A percentile compares a stretch with the other conserved stretches of the same genome.
Evolutionary conservation across 2,113 vertebrate genomes (phyloP).

Genomic region (Platycercus adscitus): DNA sequence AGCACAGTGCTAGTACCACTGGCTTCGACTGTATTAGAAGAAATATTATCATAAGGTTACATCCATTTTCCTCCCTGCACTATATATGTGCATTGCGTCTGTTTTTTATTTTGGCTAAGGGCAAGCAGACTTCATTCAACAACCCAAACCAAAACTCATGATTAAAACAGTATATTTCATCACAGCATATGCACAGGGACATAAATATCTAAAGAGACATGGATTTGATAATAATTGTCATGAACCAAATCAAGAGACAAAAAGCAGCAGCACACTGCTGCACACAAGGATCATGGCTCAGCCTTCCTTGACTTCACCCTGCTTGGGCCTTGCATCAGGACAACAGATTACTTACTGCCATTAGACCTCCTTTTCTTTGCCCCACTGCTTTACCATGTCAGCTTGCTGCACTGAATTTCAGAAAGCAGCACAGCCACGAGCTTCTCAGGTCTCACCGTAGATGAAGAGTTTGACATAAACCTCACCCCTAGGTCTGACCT

Average conservation of each 20-base stretch:
- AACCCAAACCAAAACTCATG: slow-evolving; percentile 19
- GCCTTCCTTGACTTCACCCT: background rate
- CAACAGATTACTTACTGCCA: background rate
- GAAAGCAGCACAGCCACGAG: background rate
- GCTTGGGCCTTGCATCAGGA: background rate
- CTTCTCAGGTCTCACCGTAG: background rate
- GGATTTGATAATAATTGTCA: slow-evolving; percentile 52
- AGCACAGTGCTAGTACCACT: background rate
- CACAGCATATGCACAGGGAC: slow-evolving; percentile 3
- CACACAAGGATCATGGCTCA: background rate
- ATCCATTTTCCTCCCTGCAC: background rate
- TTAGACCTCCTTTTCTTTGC: background rate
- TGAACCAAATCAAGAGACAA: slow-evolving; percentile 41
- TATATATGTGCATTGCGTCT: background rate
- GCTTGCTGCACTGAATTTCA: background rate
- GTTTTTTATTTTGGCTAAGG: slow-evolving; percentile 64
- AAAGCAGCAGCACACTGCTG: background rate
- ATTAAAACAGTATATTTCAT: slow-evolving; percentile 63
- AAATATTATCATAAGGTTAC: background rate
- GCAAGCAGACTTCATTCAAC: slow-evolving; percentile 50
- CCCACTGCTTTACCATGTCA: background rate
- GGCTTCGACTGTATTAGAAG: background rate
- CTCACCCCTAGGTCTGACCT: slow-evolving; percentile 6
- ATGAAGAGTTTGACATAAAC: background rate
- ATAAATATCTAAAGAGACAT: slow-evolving; percentile 64